Evolutionary conservation across 2,797 vertebrate species (phyloP).

Genomic region (Echeneis naucrates): DNA sequence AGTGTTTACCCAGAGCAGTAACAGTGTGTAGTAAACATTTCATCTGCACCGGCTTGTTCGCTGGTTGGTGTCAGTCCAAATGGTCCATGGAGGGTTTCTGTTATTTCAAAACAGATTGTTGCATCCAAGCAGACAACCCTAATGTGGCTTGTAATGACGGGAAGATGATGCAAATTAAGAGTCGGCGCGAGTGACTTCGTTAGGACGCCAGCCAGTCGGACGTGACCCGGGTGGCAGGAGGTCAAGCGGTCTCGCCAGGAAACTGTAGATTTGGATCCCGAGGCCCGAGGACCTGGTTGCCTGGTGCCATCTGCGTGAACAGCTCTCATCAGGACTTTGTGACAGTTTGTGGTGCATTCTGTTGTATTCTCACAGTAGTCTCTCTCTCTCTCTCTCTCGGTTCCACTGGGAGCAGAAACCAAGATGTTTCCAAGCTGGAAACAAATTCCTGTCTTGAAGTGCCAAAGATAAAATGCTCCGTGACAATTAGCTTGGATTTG

Average conservation of each 20-base stretch:
- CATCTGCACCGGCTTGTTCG: conserved; percentile 25
- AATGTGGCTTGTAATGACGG: background rate
- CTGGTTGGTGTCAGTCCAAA: conserved; percentile 22
- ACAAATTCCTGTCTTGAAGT: conserved; percentile 53
- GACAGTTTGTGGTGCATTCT: conserved; percentile 48
- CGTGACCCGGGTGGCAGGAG: conserved; percentile 36
- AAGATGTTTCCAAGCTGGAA: conserved; percentile 68
- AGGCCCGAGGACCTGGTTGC: conserved; percentile 38
- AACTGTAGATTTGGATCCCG: no score
- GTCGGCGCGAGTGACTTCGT: background rate
- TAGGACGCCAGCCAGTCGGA: background rate
- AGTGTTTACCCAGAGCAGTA: conserved; percentile 66
- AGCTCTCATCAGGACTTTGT: conserved; percentile 18
- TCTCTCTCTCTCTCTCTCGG: conserved; percentile 17
- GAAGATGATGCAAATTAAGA: conserved; percentile 10
- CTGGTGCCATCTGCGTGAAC: conserved; percentile 49
- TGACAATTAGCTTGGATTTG: conserved; percentile 52
- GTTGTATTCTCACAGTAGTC: conserved; percentile 20
- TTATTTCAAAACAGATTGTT: conserved; percentile 43
- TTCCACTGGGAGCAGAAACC: conserved; percentile 54
- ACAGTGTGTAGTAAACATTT: conserved; percentile 63
- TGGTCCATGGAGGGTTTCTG: conserved; percentile 41
- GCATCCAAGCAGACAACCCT: conserved; percentile 10
- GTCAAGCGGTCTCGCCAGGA: conserved; percentile 17
- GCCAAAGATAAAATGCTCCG: conserved; percentile 65